Percentiles rank a stretch among this genome's conserved stretches.
Evolutionary conservation across 2,797 vertebrate genomes (phyloP).

Genomic region (Halcyon badia): DNA sequence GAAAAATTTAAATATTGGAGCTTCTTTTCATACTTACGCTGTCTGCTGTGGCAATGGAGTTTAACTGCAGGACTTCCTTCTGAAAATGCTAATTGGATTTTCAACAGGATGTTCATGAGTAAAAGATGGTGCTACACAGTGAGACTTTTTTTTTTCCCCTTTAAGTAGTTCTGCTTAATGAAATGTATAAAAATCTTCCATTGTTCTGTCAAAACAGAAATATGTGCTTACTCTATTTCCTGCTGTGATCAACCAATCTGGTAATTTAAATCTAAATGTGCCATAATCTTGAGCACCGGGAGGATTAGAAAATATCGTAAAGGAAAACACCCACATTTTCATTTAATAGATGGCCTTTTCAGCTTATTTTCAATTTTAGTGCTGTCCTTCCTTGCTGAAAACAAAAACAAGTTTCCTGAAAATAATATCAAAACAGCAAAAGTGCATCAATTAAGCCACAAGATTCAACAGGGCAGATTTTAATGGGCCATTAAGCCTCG

Average conservation of each 20-base stretch:
- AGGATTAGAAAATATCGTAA: slow-evolving; percentile 32
- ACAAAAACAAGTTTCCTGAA: slow-evolving; percentile 53
- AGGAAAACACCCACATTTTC: slow-evolving; percentile 42
- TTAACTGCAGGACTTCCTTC: slow-evolving; percentile 36
- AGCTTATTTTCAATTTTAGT: slow-evolving; percentile 58
- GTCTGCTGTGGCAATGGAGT: slow-evolving; percentile 1
- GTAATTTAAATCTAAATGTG: slow-evolving; percentile 76
- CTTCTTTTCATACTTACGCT: not conserved
- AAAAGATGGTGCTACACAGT: slow-evolving; percentile 37
- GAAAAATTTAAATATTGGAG: not conserved
- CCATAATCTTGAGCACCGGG: slow-evolving; percentile 60
- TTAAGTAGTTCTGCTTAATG: slow-evolving; percentile 66
- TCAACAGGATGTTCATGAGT: slow-evolving; percentile 41
- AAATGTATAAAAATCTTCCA: slow-evolving; percentile 70
- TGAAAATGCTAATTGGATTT: slow-evolving; percentile 56
- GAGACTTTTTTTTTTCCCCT: not conserved
- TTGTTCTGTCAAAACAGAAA: slow-evolving; percentile 75
- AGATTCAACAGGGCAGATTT: slow-evolving; percentile 46
- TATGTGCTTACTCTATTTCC: slow-evolving; percentile 72
- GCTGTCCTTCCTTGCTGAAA: slow-evolving; percentile 47
- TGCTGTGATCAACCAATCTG: slow-evolving; percentile 72
- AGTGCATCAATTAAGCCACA: slow-evolving; percentile 61
- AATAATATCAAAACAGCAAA: slow-evolving; percentile 43
- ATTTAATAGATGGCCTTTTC: slow-evolving; percentile 58
- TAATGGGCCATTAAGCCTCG: slow-evolving; percentile 63